phyloP scores from a whole-genome alignment of 2,888 invertebrate species.

The Chrysodeixis includens region DNA sequence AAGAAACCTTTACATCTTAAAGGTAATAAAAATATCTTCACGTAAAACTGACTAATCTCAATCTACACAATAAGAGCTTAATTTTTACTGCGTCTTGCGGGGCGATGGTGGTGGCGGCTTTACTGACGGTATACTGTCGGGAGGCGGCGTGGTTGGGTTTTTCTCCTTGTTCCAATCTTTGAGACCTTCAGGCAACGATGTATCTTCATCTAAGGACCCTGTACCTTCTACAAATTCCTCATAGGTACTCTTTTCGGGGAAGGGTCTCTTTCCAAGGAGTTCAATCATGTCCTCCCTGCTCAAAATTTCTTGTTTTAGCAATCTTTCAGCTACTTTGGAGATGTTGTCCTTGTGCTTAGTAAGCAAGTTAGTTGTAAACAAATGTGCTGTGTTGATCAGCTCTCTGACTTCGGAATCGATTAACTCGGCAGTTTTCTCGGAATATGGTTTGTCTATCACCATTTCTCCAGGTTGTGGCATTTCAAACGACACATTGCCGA shows the following conservation, averaged over 20 bases:
- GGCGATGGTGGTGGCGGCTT: not conserved
- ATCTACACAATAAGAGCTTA: slow-evolving; percentile 67
- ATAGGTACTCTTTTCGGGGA: slow-evolving; percentile 99
- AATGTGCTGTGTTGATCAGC: slow-evolving; percentile 91
- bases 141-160: slow-evolving; percentile 64
- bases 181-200: slow-evolving; percentile 97
- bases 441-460: slow-evolving; percentile 98
- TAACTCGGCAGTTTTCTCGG: slow-evolving; percentile 98
- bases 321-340: slow-evolving; percentile 95
- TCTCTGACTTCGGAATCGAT: slow-evolving; percentile 96
- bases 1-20: slow-evolving; percentile 76
- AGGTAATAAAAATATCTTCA: slow-evolving; percentile 80
- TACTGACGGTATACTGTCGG: slow-evolving; percentile 71
- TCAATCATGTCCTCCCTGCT: slow-evolving; percentile 99
- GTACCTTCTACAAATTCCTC: slow-evolving; percentile 99
- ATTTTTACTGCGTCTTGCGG: slow-evolving; percentile 72
- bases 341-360: slow-evolving; percentile 95
- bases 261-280: slow-evolving; percentile 97
- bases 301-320: slow-evolving; percentile 98
- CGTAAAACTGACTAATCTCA: slow-evolving; percentile 76
- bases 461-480: slow-evolving; percentile 98
- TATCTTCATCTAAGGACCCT: slow-evolving; percentile 99
- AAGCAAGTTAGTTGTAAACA: slow-evolving; percentile 94
- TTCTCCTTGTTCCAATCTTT: slow-evolving; percentile 97
- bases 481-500: slow-evolving; percentile 99